Base-by-base conservation (phyloP, 2,888 invertebrate species). In the Cataglyphis livida region DNA sequence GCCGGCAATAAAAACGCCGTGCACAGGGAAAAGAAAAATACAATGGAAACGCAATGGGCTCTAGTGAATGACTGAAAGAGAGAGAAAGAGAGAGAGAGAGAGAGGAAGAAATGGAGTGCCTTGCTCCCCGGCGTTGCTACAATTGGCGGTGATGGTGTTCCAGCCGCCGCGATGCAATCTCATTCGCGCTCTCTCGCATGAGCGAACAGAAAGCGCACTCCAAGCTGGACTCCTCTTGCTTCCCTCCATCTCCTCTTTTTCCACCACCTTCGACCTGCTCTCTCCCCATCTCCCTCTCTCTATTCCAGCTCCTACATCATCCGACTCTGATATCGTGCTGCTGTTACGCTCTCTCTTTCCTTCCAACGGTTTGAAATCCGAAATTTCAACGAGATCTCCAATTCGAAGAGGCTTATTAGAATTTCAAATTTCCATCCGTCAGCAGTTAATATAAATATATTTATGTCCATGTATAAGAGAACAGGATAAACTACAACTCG, bases 181-280 rank as follows among this genome's bases (percentile, higher is more conserved):
- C 93, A 90, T 93, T 93, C 92, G 90, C 91, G 90, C 92, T 91
- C 90, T 91, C 87, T 90, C 91, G 92, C 92, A 91, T 91, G 89
- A 91, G 82, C 89, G 90, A 89, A 75, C 88, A 85, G 81, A 87
- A 86, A 87, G 85, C 75, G 86, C 70, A 84, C 81, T 88, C 81
- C 86, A 82, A 70, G 65, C 78, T 48, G 74, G 70, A 66, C 84
- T 82, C 84, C 90, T 88, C 83, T 76, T 85, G 82, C 84, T 82
- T 79, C 84, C 84, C 73, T 76, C 90, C 18, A 88, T 84, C 88
- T 88, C 86, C 84, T 59, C 87, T 83, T 76, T 84, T 79, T 74
- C 82, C 74, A 59, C 78, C 73, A 70, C 74, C 87, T 84, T 84
- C 82, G 64, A 64, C 70, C 79, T 78, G 66, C 66, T 44, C 48